Evolutionary conservation across 2,113 vertebrate species (phyloP).

Genomic region (Macaca nemestrina): DNA sequence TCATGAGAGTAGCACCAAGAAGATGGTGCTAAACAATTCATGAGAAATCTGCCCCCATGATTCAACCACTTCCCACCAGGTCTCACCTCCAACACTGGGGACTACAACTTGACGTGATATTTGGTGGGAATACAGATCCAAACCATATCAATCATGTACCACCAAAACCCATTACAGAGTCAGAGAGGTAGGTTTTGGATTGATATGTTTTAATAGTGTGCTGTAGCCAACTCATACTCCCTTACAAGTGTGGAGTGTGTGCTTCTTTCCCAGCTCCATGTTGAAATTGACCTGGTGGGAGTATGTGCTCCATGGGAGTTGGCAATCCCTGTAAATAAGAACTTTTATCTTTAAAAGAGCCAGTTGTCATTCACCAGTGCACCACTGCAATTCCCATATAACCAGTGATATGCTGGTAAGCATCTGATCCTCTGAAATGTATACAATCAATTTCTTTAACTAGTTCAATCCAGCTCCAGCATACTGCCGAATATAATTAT

Average conservation of each 20-base stretch:
- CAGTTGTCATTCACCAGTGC: background rate
- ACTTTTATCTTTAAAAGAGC: background rate
- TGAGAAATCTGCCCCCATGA: too few species aligned
- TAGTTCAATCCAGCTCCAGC: background rate
- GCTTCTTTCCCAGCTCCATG: background rate
- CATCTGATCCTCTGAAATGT: background rate
- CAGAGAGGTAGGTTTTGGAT: background rate
- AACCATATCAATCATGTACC: background rate
- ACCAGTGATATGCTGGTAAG: background rate
- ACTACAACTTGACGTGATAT: too few species aligned
- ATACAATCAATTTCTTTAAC: background rate
- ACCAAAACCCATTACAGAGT: background rate
- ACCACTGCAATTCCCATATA: background rate
- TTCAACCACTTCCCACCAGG: too few species aligned
- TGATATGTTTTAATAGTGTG: background rate
- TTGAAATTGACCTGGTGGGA: background rate
- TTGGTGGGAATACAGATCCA: too few species aligned
- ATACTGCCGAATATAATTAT: background rate
- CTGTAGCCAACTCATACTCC: background rate
- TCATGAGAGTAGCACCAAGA: too few species aligned
- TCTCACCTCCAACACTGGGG: too few species aligned
- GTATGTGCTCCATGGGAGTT: background rate
- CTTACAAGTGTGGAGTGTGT: background rate
- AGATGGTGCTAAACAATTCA: too few species aligned
- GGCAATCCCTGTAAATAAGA: background rate